Evolutionary conservation across 53 echinoderm and acorn worm species (phyloP).

Genomic region (Holothuria scabra): DNA sequence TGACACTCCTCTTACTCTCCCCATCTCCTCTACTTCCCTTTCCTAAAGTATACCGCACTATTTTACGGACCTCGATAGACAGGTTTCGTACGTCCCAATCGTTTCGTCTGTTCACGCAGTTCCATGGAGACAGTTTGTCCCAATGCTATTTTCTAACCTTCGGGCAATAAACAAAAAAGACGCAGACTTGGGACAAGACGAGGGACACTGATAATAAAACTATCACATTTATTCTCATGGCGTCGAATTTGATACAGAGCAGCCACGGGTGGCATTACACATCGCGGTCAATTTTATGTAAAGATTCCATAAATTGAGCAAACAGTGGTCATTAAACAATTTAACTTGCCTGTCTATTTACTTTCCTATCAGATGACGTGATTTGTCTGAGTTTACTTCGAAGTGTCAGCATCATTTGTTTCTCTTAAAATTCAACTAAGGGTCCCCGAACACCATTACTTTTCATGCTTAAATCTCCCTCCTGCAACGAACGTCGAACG

Average conservation of each 20-base stretch:
- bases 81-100: too few species aligned
- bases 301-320: slow-evolving; percentile 11
- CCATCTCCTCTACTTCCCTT: too few species aligned
- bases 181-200: background rate
- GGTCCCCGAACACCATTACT: too few species aligned
- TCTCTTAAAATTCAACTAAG: background rate
- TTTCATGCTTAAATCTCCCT: too few species aligned
- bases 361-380: background rate
- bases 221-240: slow-evolving; percentile 9
- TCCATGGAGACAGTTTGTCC: background rate
- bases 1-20: too few species aligned
- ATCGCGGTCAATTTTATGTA: slow-evolving; percentile 3
- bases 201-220: slow-evolving; percentile 24
- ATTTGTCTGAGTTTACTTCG: slow-evolving; percentile 10
- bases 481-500: too few species aligned
- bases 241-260: background rate
- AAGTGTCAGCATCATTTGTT: slow-evolving; percentile 15
- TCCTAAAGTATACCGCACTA: too few species aligned
- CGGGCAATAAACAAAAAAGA: background rate
- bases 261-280: slow-evolving; percentile 19
- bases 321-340: slow-evolving; percentile 38
- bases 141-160: background rate
- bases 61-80: too few species aligned
- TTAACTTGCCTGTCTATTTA: slow-evolving; percentile 14
- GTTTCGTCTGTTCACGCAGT: too few species aligned